Base-by-base conservation (phyloP, 2,888 invertebrate species). In the Hypselothyrea guttata region DNA sequence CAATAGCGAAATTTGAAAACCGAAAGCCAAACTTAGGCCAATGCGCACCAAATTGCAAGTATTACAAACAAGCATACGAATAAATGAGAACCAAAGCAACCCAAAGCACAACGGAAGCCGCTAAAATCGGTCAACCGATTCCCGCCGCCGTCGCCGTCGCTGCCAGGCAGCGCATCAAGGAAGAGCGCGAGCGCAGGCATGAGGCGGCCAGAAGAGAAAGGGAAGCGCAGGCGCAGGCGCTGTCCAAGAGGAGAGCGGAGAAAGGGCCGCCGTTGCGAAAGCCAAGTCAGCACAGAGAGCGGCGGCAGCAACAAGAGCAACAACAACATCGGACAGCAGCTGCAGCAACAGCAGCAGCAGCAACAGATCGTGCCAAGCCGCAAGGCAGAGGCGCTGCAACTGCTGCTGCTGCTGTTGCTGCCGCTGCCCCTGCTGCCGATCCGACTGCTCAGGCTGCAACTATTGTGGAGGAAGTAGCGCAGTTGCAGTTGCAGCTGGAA, bases 401-500 rank as follows among this genome's bases (percentile, higher is more conserved):
- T 2, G 1, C 31, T 7, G 34, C 12, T 1, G 7, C 37, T 30
- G 9, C 9, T 22, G 7, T 8, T 18, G 5, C 41, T 1, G 33
- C 7, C n/a, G 7, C 3, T 7, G 8, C 12, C 8, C 8, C 22
- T 2, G 7, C n/a, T n/a, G 11, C 11, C 33, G 38, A 12, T 22
- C 58, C 1, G 31, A 12, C 1, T n/a, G 46, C 3, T 30, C 22
- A 22, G n/a, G n/a, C n/a, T n/a, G n/a, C 22, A 22, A 5, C 22
- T 22, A 4, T 22, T 22, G 22, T 52, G 1, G 56, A 44, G 5
- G 53, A 69, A 13, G 46, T 45, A 0, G 42, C 54, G 28, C 33
- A 42, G 7, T 41, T 68, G 7, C 78, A 75, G 27, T 57, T 72
- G 28, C 86, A 88, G 47, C 59, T 89, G 1, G 71, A 82, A 11